Base-by-base conservation (phyloP, 2,888 invertebrate genomes). In the Tholera decimalis region DNA sequence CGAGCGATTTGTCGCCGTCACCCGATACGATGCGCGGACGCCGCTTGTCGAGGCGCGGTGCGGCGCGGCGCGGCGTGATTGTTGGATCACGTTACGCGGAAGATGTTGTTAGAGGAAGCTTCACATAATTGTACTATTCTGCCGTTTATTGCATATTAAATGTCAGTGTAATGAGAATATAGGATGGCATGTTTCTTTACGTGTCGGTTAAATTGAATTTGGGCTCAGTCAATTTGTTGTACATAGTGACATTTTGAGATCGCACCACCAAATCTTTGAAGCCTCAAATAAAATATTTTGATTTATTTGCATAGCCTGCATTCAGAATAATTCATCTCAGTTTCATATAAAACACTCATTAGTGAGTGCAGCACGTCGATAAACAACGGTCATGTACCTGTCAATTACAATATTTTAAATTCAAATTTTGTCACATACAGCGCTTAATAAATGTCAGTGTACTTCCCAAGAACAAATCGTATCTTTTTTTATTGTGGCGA, bases 1-100 rank as follows among this genome's bases (percentile, higher is more conserved):
- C 93, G 91, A 93, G 89, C 92, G 92, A 94, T 94, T 94, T 93
- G 92, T 92, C 91, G 84, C 82, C 84, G 94, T 91, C 92, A 95
- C 87, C 89, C 85, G 94, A 95, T 94, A 92, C 88, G 86, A 83
- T 82, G 83, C 77, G 85, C 88, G 87, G 87, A 84, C 83, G 86
- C 77, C 79, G 88, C 89, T 18, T 20, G 61, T 86, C 85, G 83
- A 82, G 84, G 79, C 35, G 26, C 55, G 54, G 44, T 7, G 50
- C 50, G 5, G 86, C 85, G 84, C 83, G 85, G 79, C 8, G n/a
- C 51, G 57, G 39, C 46, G 85, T 87, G 89, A 93, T 93, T 93
- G 93, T 91, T 90, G 90, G 93, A 93, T 94, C 91, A 81, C 67
- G 84, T 94, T 94, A 91, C 93, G 73, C 76, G 86, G 86, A 89